Evolutionary conservation across 2,888 invertebrate species (phyloP).

Genomic region (Bugulina stolonifera): DNA sequence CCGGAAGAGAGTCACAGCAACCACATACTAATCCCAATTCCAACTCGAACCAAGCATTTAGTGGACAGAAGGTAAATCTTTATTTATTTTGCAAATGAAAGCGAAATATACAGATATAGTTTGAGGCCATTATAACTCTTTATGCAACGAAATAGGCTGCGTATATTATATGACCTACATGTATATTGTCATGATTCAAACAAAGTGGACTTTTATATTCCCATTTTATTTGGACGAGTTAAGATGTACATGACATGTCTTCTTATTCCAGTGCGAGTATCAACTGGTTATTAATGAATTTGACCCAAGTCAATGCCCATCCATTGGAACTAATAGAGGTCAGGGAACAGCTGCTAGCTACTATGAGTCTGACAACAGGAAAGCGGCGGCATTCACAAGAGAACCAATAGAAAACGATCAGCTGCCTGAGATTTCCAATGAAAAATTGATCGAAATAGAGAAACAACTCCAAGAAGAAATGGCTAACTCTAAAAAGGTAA

Average conservation of each 20-base stretch:
- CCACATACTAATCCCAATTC: not conserved
- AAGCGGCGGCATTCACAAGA: slow-evolving; percentile 15
- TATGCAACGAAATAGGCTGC: no score
- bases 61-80: not conserved
- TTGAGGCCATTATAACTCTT: no score
- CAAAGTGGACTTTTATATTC: no score
- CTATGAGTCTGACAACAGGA: slow-evolving; percentile 17
- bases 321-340: not conserved
- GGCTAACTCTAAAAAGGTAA: slow-evolving; percentile 26
- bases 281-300: slow-evolving; percentile 26
- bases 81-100: no score
- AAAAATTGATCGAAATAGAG: not conserved
- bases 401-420: slow-evolving; percentile 3
- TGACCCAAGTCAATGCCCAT: slow-evolving; percentile 26
- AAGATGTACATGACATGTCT: no score
- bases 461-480: slow-evolving; percentile 19
- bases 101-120: no score
- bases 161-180: no score
- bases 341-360: not conserved
- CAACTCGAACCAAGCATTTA: not conserved
- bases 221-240: no score
- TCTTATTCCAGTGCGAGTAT: slow-evolving; percentile 18
- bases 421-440: not conserved
- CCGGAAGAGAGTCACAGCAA: no score
- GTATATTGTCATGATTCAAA: no score